Evolutionary conservation across 2,113 vertebrate genomes (phyloP), one percentile per base, ranked within the genome.

Genomic region (Grantiella picta): DNA sequence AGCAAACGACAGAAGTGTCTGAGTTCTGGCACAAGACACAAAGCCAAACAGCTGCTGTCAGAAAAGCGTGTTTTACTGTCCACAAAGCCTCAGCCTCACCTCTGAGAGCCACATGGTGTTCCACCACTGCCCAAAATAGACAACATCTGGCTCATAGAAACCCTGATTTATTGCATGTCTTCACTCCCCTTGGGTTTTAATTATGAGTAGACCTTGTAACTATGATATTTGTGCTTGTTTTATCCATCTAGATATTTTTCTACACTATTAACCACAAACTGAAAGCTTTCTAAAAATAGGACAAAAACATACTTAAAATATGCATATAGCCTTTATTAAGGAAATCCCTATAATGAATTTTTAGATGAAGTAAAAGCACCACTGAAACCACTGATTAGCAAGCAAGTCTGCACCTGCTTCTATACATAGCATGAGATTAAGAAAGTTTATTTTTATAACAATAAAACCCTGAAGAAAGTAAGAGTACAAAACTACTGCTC

Each of bases 281-380:
- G 59, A 93, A 91, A 91, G 52, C 61, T 65, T 89, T 56, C 86
- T 92, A 94, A 95, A 94, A 87, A 89, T 44, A 94, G 61, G 3
- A 68, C 23, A 81, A 86, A 73, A 71, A 47, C 33, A 35, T 4
- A 27, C 54, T 78, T 84, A 49, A 70, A 90, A 89, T 86, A 92
- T 17, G 49, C 77, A 79, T 23, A 79, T 50, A n/a, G 86, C 35
- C 65, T 92, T 91, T 89, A 91, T 91, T 94, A 94, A 71, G 70
- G 52, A 95, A 95, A 97, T 66, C 57, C 61, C 81, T 36, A 4
- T 27, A 25, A 53, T 57, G 77, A 57, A 69, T 82, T 73, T 91
- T 79, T 29, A 91, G 86, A 93, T 44, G 61, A 81, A 84, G 47
- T 49, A 79, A 24, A 93, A 93, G 27, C 40, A 90, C 56, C 65